Percentiles rank a stretch among this genome's conserved stretches.
These are phyloP conservation scores for rat (Rattus norvegicus) DNA, from an alignment of 2,113 vertebrate species.

Conservation along the genomic window GRCr8 NC_086019.1:180216001-180216500, in stretches of 20 bases:
- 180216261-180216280: too few species aligned
- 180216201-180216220: too few species aligned
- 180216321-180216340: neutral
- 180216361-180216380: neutral
- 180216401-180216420: neutral
- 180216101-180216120: neutral
- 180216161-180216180: neutral
- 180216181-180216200: neutral
- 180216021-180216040: neutral
- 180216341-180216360: neutral
- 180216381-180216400: neutral
- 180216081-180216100: neutral
- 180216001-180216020: neutral
- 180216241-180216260: neutral
- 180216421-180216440: neutral
- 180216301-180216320: neutral
- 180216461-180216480: neutral
- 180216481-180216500: neutral
- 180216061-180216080: neutral
- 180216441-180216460: neutral
- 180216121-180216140: too few species aligned
- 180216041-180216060: neutral
- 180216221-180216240: neutral
- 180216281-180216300: neutral
- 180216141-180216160: neutral